These are phyloP conservation scores for Strongylocentrotus purpuratus DNA, from an alignment of 35 echinoderm and acorn worm genomes.

Conservation along the genomic window DNA sequence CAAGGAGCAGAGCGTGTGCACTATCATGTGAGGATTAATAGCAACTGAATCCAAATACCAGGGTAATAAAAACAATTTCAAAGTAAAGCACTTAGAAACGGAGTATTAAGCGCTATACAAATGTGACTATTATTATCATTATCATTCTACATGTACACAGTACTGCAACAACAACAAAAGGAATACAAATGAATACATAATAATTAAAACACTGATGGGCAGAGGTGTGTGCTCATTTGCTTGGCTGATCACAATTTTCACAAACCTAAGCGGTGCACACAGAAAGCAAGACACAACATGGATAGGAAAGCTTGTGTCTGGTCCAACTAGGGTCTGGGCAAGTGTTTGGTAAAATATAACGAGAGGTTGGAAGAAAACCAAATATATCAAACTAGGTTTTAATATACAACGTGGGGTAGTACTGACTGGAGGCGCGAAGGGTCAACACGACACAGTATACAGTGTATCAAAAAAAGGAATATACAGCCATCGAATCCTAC, in stretches of 20 bases:
- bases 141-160: too few relatives aligned
- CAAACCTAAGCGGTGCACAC: constrained; percentile 34
- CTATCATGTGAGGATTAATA: too few relatives aligned
- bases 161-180: too few relatives aligned
- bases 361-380: constrained; percentile 6
- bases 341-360: constrained; percentile 29
- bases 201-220: background rate
- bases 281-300: constrained; percentile 10
- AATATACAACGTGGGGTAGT: constrained; percentile 35
- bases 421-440: background rate
- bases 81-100: too few relatives aligned
- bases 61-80: too few relatives aligned
- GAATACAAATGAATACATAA: background rate
- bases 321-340: constrained; percentile 50
- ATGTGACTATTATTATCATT: too few relatives aligned
- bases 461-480: constrained; percentile 17
- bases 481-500: background rate
- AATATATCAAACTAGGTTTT: constrained; percentile 21
- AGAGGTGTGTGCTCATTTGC: background rate
- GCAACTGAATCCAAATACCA: too few relatives aligned
- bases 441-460: background rate
- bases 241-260: background rate
- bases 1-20: too few relatives aligned
- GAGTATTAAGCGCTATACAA: too few relatives aligned
- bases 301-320: constrained; percentile 33